A percentile compares a stretch with the other conserved stretches of the same genome.
phyloP scores from a whole-genome alignment of 2,888 invertebrate genomes.

The Arenicola marina region DNA sequence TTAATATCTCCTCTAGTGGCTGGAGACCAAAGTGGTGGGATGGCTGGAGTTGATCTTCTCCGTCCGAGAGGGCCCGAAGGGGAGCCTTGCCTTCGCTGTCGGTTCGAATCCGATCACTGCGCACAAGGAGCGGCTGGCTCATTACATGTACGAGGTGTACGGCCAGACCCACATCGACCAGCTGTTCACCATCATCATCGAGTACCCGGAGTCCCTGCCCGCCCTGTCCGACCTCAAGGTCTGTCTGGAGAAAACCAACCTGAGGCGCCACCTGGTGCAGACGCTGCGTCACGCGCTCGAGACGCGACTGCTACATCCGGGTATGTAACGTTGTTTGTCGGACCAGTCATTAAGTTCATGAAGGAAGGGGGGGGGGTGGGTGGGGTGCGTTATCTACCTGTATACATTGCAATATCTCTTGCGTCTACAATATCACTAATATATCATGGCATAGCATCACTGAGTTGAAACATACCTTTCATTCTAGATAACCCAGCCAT shows the following conservation, averaged over 20 bases:
- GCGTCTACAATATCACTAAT: too few relatives aligned
- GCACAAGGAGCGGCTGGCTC: slow-evolving; percentile 66
- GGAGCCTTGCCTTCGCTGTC: neutral
- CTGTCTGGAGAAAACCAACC: slow-evolving; percentile 78
- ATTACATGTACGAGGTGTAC: slow-evolving; percentile 86
- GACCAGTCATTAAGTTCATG: too few relatives aligned
- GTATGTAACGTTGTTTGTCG: too few relatives aligned
- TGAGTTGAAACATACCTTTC: too few relatives aligned
- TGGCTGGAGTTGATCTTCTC: too few relatives aligned
- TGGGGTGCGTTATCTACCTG: too few relatives aligned
- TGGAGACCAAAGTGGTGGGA: too few relatives aligned
- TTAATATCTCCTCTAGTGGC: too few relatives aligned
- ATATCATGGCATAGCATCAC: too few relatives aligned
- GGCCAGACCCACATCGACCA: slow-evolving; percentile 81
- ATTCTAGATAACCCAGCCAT: too few relatives aligned
- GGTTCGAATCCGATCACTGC: slow-evolving; percentile 3
- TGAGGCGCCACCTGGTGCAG: slow-evolving; percentile 70
- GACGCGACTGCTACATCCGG: slow-evolving; percentile 81
- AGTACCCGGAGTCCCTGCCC: slow-evolving; percentile 93
- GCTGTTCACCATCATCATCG: slow-evolving; percentile 93
- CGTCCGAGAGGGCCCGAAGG: neutral
- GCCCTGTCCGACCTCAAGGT: slow-evolving; percentile 86
- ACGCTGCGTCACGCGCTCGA: slow-evolving; percentile 82
- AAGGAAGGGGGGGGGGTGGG: too few relatives aligned
- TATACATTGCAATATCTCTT: too few relatives aligned